Percentiles rank a stretch among this genome's conserved stretches.
These are phyloP conservation scores for Paramuricea clavata DNA, from an alignment of 92 coral and sea anemone species.

Conservation along the genomic window DNA sequence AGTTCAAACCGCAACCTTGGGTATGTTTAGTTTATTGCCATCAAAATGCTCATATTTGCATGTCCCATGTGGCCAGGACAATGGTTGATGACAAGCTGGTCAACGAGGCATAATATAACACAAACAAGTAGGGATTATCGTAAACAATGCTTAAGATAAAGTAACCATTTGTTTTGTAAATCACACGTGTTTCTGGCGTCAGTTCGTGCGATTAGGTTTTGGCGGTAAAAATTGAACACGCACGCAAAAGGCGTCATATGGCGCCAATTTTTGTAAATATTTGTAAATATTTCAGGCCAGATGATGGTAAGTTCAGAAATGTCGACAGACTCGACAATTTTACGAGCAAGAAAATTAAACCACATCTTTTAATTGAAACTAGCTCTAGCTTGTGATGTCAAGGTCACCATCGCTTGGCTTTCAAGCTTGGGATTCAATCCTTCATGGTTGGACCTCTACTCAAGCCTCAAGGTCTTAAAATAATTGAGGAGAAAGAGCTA, in stretches of 20 bases:
- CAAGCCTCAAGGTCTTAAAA: too few species aligned
- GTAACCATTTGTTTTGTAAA: constrained; percentile 40
- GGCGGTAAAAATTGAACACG: constrained; percentile 9
- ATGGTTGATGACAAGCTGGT: background rate
- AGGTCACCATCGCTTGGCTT: too few species aligned
- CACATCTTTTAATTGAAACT: too few species aligned
- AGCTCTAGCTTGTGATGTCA: too few species aligned
- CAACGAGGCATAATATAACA: constrained; percentile 19
- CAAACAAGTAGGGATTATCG: background rate
- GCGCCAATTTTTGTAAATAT: background rate
- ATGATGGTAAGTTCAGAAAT: too few species aligned
- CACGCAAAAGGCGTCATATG: background rate
- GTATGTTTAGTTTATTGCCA: background rate
- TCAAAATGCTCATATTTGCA: constrained; percentile 2
- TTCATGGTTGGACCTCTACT: too few species aligned
- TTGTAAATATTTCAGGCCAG: too few species aligned
- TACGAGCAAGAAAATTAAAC: too few species aligned
- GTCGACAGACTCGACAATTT: too few species aligned
- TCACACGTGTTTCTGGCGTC: constrained; percentile 39
- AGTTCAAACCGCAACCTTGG: background rate
- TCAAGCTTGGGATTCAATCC: too few species aligned
- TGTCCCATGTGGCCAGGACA: constrained; percentile 26
- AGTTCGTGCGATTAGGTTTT: constrained; percentile 8
- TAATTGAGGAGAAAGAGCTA: too few species aligned
- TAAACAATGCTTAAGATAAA: background rate